Evolutionary conservation across 2,888 invertebrate species (phyloP).

Genomic region (Eupithecia abbreviata): DNA sequence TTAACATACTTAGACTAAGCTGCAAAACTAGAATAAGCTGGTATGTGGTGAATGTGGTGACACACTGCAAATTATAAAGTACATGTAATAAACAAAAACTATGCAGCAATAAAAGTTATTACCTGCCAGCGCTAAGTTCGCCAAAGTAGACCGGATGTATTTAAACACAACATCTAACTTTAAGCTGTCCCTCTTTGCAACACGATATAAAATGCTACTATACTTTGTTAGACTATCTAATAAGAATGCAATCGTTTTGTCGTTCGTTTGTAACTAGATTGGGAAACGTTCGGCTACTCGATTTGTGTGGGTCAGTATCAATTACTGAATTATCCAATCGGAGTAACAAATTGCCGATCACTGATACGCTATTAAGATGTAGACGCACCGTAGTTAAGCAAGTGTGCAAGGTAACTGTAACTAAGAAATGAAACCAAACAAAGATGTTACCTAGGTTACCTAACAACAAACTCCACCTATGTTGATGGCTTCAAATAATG

Average conservation of each 20-base stretch:
- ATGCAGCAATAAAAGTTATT: conserved; percentile 21
- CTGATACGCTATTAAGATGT: conserved; percentile 2
- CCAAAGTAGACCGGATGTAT: conserved; percentile 57
- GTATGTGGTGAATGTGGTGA: not conserved
- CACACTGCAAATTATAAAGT: not conserved
- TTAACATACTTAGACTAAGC: not conserved
- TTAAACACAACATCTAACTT: conserved; percentile 5
- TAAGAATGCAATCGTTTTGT: conserved; percentile 32
- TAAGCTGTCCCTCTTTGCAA: conserved; percentile 8
- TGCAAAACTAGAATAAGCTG: not conserved
- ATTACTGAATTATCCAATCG: conserved; percentile 36
- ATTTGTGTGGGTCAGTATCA: conserved; percentile 38
- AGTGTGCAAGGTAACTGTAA: no score
- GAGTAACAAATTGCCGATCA: conserved; percentile 33
- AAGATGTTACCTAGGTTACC: no score
- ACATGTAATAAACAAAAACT: not conserved
- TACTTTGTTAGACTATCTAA: conserved; percentile 9
- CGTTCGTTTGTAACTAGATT: conserved; percentile 29
- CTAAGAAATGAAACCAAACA: no score
- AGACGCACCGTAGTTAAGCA: not conserved
- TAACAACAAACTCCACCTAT: no score
- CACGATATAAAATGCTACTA: conserved; percentile 11
- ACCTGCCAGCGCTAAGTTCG: conserved; percentile 17
- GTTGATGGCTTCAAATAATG: no score
- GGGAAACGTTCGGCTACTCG: conserved; percentile 32